Conservation (phyloP, 1,140 invertebrate genomes). For the Calliopsis andreniformis region DNA sequence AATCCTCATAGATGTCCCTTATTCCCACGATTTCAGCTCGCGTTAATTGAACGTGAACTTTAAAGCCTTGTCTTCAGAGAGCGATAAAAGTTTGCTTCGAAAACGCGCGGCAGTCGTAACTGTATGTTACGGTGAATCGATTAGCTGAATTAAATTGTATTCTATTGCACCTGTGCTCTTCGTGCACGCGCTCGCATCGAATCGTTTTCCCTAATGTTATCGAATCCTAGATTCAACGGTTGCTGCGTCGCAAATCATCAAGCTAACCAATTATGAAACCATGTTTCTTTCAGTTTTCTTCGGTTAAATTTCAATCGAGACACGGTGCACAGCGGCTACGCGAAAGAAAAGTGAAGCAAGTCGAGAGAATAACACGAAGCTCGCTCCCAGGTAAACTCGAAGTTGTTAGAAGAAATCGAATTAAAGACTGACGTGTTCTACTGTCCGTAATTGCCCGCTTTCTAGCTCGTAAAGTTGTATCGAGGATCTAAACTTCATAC, state of each 20-base stretch:
- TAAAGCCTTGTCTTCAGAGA: no score
- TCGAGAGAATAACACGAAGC: slow-evolving; percentile 1
- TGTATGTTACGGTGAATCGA: not conserved
- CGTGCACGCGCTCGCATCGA: not conserved
- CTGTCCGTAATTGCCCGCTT: slow-evolving; percentile 5
- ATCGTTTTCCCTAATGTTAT: not conserved
- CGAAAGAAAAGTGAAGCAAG: not conserved
- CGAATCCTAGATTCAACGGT: not conserved
- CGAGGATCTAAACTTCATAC: not conserved
- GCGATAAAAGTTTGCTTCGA: not conserved
- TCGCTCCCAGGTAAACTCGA: not conserved
- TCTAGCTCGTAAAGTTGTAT: not conserved
- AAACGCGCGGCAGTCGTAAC: not conserved
- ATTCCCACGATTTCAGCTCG: no score
- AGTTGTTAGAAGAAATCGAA: not conserved
- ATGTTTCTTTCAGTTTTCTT: not conserved
- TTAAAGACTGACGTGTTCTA: slow-evolving; percentile 1
- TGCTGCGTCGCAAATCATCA: not conserved
- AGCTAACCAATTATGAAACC: not conserved
- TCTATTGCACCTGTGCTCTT: not conserved
- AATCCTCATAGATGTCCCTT: no score
- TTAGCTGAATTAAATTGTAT: slow-evolving; percentile 35
- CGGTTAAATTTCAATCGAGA: no score
- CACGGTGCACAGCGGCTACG: not conserved
- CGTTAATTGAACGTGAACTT: no score